Conservation (phyloP, 2,113 vertebrate genomes). For the Istiophorus platypterus region DNA sequence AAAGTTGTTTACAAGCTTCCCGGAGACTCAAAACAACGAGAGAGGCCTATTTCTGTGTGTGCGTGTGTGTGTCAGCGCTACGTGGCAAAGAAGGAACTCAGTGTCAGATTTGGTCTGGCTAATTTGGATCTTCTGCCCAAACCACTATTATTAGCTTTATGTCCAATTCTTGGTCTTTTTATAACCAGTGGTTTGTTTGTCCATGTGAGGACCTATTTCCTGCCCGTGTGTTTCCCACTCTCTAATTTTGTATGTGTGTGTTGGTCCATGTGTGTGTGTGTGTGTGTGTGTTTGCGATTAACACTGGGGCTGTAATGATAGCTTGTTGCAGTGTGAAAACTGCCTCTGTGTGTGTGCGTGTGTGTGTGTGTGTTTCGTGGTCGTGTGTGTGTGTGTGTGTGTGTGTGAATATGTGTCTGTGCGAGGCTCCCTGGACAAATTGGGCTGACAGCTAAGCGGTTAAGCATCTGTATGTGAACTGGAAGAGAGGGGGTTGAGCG, state of each 20-base stretch:
- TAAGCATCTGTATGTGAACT: slow-evolving; percentile 68
- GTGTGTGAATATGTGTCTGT: slow-evolving; percentile 7
- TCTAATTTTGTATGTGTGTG: slow-evolving; percentile 46
- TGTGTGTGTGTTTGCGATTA: slow-evolving; percentile 36
- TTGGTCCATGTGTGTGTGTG: slow-evolving; percentile 2
- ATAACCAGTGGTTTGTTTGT: slow-evolving; percentile 39
- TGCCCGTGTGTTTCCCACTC: slow-evolving; percentile 27
- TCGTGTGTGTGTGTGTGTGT: neutral
- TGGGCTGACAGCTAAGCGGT: slow-evolving; percentile 65
- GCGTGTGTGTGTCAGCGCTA: slow-evolving; percentile 3
- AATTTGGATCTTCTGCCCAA: slow-evolving; percentile 31
- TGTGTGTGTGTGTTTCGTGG: slow-evolving; percentile 22
- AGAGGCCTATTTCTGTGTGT: slow-evolving; percentile 2
- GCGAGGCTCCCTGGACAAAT: slow-evolving; percentile 50
- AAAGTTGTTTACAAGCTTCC: neutral
- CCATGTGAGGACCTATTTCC: slow-evolving; percentile 43
- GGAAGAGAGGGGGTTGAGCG: slow-evolving; percentile 56
- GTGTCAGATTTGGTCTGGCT: slow-evolving; percentile 22
- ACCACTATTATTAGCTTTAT: slow-evolving; percentile 55
- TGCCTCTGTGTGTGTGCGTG: slow-evolving; percentile 1
- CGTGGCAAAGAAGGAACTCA: slow-evolving; percentile 9
- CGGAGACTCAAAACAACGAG: slow-evolving; percentile 9
- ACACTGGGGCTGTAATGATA: slow-evolving; percentile 48
- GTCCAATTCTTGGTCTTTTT: slow-evolving; percentile 33
- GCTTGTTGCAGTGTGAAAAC: slow-evolving; percentile 54